Percentiles rank a stretch among this genome's conserved stretches.
Conservation (phyloP, 2,113 vertebrate genomes). For the Orycteropus afer region DNA sequence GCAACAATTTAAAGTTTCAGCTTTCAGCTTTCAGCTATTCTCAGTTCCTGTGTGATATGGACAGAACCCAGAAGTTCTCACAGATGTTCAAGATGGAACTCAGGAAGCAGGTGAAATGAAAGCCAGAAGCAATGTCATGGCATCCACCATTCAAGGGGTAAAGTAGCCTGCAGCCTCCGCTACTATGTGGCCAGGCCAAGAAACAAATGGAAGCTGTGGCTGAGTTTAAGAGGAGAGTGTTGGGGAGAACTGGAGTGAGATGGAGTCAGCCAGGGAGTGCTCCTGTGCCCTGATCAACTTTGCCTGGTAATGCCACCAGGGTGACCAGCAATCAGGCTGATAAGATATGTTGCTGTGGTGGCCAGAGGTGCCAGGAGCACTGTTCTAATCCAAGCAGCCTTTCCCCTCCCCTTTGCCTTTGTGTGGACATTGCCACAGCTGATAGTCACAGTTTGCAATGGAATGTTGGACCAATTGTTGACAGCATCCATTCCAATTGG, state of each 20-base stretch:
- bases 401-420: background rate
- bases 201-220: background rate
- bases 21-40: background rate
- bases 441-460: rapidly evolving
- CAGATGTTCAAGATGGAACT: background rate
- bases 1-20: background rate
- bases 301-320: background rate
- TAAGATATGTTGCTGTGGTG: background rate
- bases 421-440: background rate
- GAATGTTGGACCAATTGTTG: too few species aligned
- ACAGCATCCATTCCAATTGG: background rate
- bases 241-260: background rate
- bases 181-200: too few species aligned
- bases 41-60: background rate
- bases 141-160: background rate
- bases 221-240: background rate
- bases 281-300: background rate
- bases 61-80: background rate
- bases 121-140: background rate
- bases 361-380: background rate
- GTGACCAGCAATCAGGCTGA: background rate
- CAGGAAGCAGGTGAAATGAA: background rate
- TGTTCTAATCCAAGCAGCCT: background rate
- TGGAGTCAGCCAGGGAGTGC: background rate
- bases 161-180: background rate